Base-by-base conservation (phyloP, 2,888 invertebrate genomes). In the Hipparchia sbordonii region DNA sequence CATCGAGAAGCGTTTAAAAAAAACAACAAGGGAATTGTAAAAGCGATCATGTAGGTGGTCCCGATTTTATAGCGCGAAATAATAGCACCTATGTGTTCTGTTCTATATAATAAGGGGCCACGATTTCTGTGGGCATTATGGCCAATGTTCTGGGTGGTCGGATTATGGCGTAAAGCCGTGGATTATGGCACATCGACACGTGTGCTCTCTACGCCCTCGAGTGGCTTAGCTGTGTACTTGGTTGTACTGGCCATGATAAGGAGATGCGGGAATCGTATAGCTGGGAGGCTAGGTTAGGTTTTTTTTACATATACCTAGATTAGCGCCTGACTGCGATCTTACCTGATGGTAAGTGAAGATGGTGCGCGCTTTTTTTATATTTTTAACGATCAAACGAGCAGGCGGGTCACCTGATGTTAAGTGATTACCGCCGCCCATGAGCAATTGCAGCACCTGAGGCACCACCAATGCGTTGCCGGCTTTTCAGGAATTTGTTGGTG, bases 111-210 rank as follows among this genome's bases (percentile, higher is more conserved):
- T 92, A 91, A 90, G 89, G 89, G 88, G 88, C 87, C 87, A 87
- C 85, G 81, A 85, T 87, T 85, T 85, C 86, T 87, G 86, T 88
- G 89, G 89, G 86, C 90, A 85, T 87, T 86, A 85, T 87, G 85
- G 89, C 82, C 79, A 79, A 77, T 79, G 85, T 84, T 79, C 82
- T 90, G 92, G 93, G 93, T 93, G 93, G 93, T 92, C 93, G 92
- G 91, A 91, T 91, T 89, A 90, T 85, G 82, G 81, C 75, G 86
- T 84, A 89, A 89, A 91, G 89, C 88, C 82, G 77, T 79, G 89
- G 93, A 92, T 93, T 92, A 93, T 83, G 82, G 82, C 83, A 84
- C 88, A 90, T 93, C 90, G 90, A 92, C 92, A 92, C 92, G 91
- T 91, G 92, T 90, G 87, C 87, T 82, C 82, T 86, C 83, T 85